A percentile compares a stretch with the other conserved stretches of the same genome.
Conservation (phyloP, 2,113 vertebrate species). For the Neogobius melanostomus region DNA sequence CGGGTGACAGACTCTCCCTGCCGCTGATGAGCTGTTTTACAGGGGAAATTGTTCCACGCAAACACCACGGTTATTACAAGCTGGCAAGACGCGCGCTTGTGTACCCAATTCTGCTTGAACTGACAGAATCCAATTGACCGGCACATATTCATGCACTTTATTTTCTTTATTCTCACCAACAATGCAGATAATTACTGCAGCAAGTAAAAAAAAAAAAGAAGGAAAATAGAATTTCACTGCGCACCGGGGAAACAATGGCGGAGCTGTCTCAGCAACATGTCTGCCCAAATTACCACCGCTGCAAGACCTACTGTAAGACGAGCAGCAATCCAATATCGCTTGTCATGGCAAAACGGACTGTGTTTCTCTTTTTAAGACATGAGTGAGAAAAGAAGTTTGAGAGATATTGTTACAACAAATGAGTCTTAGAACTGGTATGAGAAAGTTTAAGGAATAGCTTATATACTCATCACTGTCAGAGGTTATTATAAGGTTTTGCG, state of each 20-base stretch:
- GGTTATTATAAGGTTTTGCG: too few relatives aligned
- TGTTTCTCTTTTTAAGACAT: constrained; percentile 30
- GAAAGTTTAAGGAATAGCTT: too few relatives aligned
- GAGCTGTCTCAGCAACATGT: constrained; percentile 78
- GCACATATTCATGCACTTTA: constrained; percentile 84
- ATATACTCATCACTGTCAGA: too few relatives aligned
- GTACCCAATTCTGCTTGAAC: constrained; percentile 82
- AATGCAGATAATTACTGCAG: constrained; percentile 85
- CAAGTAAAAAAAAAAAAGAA: constrained; percentile 79
- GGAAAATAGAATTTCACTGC: constrained; percentile 83
- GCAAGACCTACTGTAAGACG: constrained; percentile 68
- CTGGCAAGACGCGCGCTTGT: constrained; percentile 79
- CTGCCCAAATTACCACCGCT: constrained; percentile 69
- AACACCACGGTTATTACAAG: constrained; percentile 82
- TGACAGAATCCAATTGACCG: constrained; percentile 87
- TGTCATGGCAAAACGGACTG: constrained; percentile 54
- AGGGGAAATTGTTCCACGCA: constrained; percentile 83
- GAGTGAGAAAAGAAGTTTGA: constrained; percentile 27
- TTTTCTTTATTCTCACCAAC: constrained; percentile 84
- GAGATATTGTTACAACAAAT: constrained; percentile 15
- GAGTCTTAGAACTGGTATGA: not conserved
- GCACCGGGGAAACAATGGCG: constrained; percentile 76
- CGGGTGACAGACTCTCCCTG: constrained; percentile 83
- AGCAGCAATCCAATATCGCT: constrained; percentile 59
- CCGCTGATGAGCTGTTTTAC: constrained; percentile 85